Evolutionary conservation across 2,888 invertebrate species (phyloP), one percentile per base, ranked within the genome.

Genomic region (Callinectes sapidus): DNA sequence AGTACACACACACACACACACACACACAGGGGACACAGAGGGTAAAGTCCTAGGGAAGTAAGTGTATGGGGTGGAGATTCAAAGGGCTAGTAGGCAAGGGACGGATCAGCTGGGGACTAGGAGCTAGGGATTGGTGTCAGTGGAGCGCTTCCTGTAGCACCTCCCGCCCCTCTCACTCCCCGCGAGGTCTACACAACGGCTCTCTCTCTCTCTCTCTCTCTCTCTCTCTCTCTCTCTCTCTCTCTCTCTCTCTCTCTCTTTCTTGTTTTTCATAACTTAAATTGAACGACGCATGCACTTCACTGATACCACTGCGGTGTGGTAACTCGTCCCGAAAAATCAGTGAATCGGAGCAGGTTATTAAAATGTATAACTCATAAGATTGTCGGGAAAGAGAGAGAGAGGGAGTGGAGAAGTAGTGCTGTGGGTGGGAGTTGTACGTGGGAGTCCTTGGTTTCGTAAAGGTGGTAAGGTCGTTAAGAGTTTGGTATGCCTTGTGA

Each of bases 81-180:
- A 28, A 54, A 48, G 87, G 48, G n/a, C 18, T 2, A n/a, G n/a
- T n/a, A 28, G 28, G n/a, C 8, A 35, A 16, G n/a, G 48, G 54
- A 87, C 32, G 35, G 71, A 87, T 81, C 14, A 48, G 87, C 87
- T 48, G 54, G 87, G 48, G 42, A 87, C 2, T 23, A 86, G 87
- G n/a, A 87, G 87, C 48, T 48, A 32, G 87, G 87, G 87, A 88
- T 88, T 88, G 88, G 88, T 88, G 88, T 88, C 88, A 88, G 55
- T 88, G 88, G 88, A 88, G 88, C 88, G 88, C 88, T 88, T 88
- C 88, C 88, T 88, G 88, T 55, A 88, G 55, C 88, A 88, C 89
- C 48, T 35, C 77, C 89, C n/a, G 28, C 42, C 23, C 77, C 55
- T 32, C 66, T 23, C 89, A 48, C 35, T 35, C 55, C 23, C 54